Evolutionary conservation across 1,140 invertebrate species (phyloP).

Genomic region (Rhopalosiphum maidis): DNA sequence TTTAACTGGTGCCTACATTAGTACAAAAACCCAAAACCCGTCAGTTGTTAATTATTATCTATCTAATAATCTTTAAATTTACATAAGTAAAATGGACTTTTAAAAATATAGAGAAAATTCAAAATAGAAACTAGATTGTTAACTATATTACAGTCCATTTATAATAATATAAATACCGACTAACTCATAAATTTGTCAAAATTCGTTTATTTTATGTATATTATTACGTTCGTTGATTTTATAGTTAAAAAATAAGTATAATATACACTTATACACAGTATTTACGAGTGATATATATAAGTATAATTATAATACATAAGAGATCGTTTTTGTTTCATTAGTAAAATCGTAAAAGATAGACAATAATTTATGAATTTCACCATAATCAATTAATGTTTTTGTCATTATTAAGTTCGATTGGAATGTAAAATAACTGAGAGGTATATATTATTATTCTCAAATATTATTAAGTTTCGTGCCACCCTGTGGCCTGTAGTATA

Average conservation of each 20-base stretch:
- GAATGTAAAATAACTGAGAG: not conserved
- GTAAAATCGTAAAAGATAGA: not conserved
- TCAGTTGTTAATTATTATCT: constrained; percentile 17
- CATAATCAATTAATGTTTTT: not conserved
- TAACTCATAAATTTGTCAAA: not conserved
- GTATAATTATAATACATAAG: not conserved
- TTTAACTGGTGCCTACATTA: not conserved
- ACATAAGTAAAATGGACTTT: not conserved
- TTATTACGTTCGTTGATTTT: not conserved
- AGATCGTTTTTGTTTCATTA: not conserved
- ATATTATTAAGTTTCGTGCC: not conserved
- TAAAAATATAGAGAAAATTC: not conserved
- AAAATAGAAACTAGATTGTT: not conserved
- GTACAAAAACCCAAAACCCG: not conserved
- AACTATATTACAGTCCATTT: not conserved
- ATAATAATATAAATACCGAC: not conserved
- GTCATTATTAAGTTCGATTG: not conserved
- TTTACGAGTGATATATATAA: not conserved
- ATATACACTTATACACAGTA: not conserved
- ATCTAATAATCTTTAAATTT: not conserved
- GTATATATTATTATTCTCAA: not conserved
- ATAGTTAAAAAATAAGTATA: not conserved
- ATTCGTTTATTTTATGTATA: not conserved
- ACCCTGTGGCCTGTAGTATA: not conserved
- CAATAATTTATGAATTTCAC: not conserved